Percentiles rank a stretch among this genome's conserved stretches.
phyloP scores from a whole-genome alignment of 2,888 invertebrate genomes.

The Uropetala carovei region DNA sequence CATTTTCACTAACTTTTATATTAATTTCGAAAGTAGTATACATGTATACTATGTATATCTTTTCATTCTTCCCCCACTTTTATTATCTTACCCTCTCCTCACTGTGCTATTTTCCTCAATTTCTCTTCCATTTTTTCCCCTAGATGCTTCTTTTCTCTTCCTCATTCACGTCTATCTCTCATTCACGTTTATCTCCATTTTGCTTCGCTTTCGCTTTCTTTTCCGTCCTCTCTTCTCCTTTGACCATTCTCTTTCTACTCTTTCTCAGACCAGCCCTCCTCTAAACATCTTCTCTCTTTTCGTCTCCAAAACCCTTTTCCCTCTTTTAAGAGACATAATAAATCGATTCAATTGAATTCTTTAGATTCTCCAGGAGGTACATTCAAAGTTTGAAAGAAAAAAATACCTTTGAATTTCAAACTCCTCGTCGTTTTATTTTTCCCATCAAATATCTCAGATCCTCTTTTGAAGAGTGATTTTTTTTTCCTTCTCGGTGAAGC shows the following conservation, averaged over 20 bases:
- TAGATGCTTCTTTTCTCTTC: not conserved
- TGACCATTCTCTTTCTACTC: no score
- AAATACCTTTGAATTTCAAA: no score
- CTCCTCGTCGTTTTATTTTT: not conserved
- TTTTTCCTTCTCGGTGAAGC: no score
- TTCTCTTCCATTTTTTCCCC: not conserved
- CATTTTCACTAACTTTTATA: no score
- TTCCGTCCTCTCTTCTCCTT: not conserved
- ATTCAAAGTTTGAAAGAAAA: no score
- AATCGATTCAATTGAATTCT: slow-evolving; percentile 2
- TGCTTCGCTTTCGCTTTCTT: not conserved
- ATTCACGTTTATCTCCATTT: not conserved
- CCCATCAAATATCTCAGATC: not conserved
- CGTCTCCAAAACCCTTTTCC: no score
- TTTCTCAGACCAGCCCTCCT: no score
- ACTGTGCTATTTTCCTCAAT: not conserved
- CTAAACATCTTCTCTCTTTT: no score
- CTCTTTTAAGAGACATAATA: not conserved
- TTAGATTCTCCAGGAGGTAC: not conserved
- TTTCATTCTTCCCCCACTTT: not conserved
- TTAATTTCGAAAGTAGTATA: no score
- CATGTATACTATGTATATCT: no score
- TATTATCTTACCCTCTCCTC: not conserved
- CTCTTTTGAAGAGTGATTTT: no score
- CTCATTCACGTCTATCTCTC: not conserved